phyloP scores from a whole-genome alignment of 2,888 invertebrate species.

The Acanthosepion esculentum region DNA sequence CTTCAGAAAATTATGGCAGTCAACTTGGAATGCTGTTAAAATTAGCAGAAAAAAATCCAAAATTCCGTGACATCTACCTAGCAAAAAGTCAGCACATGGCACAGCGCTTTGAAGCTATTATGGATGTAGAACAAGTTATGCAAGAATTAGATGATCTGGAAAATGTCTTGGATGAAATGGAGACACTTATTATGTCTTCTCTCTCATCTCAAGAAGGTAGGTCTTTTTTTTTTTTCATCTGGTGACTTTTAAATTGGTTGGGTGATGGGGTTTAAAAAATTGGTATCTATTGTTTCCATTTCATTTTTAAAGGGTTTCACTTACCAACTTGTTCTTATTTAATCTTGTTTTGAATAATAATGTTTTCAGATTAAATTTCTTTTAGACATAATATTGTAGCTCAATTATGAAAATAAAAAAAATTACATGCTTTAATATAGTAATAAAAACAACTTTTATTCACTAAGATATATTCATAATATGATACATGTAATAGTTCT shows the following conservation, averaged over 20 bases:
- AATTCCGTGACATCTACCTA: constrained; percentile 65
- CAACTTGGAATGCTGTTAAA: constrained; percentile 60
- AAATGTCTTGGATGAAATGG: constrained; percentile 60
- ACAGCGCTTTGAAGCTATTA: constrained; percentile 67
- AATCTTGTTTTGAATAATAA: no score
- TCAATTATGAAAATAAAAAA: no score
- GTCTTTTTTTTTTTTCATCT: neutral
- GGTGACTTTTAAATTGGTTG: neutral
- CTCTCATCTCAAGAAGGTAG: constrained; percentile 59
- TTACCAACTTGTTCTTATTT: no score
- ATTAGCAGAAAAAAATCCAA: constrained; percentile 64
- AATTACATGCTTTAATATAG: no score
- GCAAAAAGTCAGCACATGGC: constrained; percentile 67
- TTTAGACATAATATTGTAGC: no score
- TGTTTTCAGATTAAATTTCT: no score
- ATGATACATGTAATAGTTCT: no score
- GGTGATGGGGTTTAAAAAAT: no score
- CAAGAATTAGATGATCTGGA: constrained; percentile 63
- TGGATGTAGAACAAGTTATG: constrained; percentile 64
- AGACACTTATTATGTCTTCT: constrained; percentile 59
- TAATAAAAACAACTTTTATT: no score
- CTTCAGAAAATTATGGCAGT: constrained; percentile 64
- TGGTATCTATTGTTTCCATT: no score
- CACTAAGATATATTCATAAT: no score
- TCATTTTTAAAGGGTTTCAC: no score